A percentile compares a stretch with the other conserved stretches of the same genome.
Evolutionary conservation across 1,140 invertebrate species (phyloP).

Genomic region (Bombus balteatus): DNA sequence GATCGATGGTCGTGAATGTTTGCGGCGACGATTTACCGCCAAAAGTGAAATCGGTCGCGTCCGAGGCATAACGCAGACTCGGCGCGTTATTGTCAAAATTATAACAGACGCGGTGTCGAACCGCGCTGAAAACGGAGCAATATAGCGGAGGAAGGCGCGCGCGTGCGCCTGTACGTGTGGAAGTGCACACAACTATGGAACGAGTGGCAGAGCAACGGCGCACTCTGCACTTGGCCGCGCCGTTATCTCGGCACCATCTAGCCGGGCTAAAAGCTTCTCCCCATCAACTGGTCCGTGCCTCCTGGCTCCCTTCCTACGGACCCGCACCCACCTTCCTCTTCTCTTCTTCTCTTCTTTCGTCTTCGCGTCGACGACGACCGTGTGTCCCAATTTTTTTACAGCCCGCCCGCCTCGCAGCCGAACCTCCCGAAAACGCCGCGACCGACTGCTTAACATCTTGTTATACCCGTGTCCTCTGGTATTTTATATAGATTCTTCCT

Average conservation of each 20-base stretch:
- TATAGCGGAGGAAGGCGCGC: not conserved
- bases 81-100: constrained; percentile 44
- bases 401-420: constrained; percentile 57
- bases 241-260: constrained; percentile 83
- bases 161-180: not conserved
- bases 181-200: constrained; percentile 21
- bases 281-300: constrained; percentile 77
- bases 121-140: constrained; percentile 38
- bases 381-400: constrained; percentile 76
- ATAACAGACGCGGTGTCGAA: constrained; percentile 26
- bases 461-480: constrained; percentile 50
- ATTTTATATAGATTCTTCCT: constrained; percentile 48
- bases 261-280: constrained; percentile 83
- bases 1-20: not conserved
- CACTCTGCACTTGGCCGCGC: constrained; percentile 79
- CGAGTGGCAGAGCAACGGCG: constrained; percentile 59
- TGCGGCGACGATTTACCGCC: not conserved
- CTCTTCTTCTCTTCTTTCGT: constrained; percentile 14
- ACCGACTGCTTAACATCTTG: constrained; percentile 75
- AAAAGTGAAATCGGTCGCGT: not conserved
- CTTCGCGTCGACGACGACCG: constrained; percentile 37
- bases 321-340: constrained; percentile 38
- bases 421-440: constrained; percentile 55
- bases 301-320: constrained; percentile 48
- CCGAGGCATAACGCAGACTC: accelerated